Evolutionary conservation across 2,797 vertebrate species (phyloP).

Genomic region (Sorex maritimensis): DNA sequence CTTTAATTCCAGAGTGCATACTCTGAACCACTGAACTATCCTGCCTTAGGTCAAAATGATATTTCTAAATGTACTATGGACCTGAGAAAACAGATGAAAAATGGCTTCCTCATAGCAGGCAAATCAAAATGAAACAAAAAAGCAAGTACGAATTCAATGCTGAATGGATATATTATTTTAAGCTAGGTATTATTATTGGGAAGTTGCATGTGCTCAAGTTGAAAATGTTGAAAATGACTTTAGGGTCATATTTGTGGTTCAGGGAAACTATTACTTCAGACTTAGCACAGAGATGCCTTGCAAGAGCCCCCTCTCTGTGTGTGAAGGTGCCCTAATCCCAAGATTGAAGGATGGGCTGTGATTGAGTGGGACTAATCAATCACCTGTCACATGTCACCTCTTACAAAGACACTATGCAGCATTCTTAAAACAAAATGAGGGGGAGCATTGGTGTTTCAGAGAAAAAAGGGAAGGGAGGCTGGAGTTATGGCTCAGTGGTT

Average conservation of each 20-base stretch:
- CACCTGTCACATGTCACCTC: neutral
- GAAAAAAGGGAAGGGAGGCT: neutral
- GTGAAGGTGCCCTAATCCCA: neutral
- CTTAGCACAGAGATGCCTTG: neutral
- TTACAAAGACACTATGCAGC: neutral
- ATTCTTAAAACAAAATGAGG: neutral
- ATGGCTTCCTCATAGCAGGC: neutral
- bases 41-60: neutral
- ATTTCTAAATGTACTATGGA: neutral
- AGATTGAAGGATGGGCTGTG: neutral
- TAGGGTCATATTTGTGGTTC: neutral
- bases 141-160: neutral
- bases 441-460: neutral
- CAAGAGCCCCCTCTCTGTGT: neutral
- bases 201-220: neutral
- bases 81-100: neutral
- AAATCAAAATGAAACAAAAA: conserved; percentile 28
- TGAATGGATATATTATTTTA: neutral
- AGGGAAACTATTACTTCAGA: neutral
- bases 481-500: neutral
- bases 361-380: neutral
- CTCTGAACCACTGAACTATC: no score
- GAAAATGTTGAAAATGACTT: neutral
- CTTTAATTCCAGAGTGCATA: neutral
- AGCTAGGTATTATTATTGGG: neutral